phyloP scores from a whole-genome alignment of 2,888 invertebrate genomes.

The Orgyia antiqua region DNA sequence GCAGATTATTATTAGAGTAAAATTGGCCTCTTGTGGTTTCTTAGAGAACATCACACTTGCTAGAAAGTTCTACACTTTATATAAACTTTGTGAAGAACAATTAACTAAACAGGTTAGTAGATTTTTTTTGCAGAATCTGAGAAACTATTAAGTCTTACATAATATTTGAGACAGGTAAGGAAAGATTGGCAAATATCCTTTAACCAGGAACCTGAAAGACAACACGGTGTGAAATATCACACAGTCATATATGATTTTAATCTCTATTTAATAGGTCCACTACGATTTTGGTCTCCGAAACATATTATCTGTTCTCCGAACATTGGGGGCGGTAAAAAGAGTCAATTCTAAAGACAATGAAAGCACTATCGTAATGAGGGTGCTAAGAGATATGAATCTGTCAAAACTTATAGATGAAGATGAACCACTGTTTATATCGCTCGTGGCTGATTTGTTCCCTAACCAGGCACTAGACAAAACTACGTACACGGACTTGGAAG shows the following conservation, averaged over 20 bases:
- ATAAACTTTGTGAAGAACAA: slow-evolving; percentile 98
- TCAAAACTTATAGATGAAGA: slow-evolving; percentile 98
- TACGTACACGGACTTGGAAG: slow-evolving; percentile 90
- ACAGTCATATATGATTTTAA: too few species aligned
- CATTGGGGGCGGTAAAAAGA: slow-evolving; percentile 94
- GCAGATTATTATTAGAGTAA: slow-evolving; percentile 97
- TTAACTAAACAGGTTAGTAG: slow-evolving; percentile 91
- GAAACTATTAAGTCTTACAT: too few species aligned
- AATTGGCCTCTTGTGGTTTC: slow-evolving; percentile 97
- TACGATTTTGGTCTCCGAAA: slow-evolving; percentile 98
- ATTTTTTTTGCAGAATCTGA: too few species aligned
- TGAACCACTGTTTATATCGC: slow-evolving; percentile 97
- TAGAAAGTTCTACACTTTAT: slow-evolving; percentile 96
- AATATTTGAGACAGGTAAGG: too few species aligned
- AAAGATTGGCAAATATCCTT: too few species aligned
- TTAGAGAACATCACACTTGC: slow-evolving; percentile 96
- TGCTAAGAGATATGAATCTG: slow-evolving; percentile 97
- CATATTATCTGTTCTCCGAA: slow-evolving; percentile 95
- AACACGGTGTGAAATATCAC: too few species aligned
- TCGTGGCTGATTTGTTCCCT: slow-evolving; percentile 97
- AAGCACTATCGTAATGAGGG: slow-evolving; percentile 97
- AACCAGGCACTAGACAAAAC: slow-evolving; percentile 96
- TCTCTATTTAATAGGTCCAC: slow-evolving; percentile 84
- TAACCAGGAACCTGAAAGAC: too few species aligned
- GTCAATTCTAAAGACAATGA: slow-evolving; percentile 95